Evolutionary conservation across 2,888 invertebrate genomes (phyloP).

Genomic region (Andrena camellia): DNA sequence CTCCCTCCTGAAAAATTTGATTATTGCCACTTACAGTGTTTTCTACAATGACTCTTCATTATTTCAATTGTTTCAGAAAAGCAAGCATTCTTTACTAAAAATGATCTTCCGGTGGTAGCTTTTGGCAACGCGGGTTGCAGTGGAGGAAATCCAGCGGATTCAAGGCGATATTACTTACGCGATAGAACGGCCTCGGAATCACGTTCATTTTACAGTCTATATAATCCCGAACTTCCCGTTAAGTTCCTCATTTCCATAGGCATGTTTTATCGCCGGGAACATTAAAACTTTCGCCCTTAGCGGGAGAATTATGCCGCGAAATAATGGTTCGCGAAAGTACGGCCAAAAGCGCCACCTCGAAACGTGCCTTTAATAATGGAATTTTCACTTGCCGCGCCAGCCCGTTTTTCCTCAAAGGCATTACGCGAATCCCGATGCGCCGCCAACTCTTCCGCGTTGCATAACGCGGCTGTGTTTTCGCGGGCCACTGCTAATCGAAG

Average conservation of each 20-base stretch:
- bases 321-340: slow-evolving; percentile 42
- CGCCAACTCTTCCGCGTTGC: slow-evolving; percentile 44
- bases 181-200: slow-evolving; percentile 26
- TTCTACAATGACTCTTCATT: too few relatives aligned
- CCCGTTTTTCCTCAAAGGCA: slow-evolving; percentile 21
- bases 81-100: not conserved
- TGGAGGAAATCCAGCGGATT: not conserved
- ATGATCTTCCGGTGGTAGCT: not conserved
- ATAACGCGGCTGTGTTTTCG: slow-evolving; percentile 46
- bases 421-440: slow-evolving; percentile 10
- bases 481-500: slow-evolving; percentile 11
- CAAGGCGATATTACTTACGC: slow-evolving; percentile 33
- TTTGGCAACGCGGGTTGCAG: not conserved
- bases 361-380: slow-evolving; percentile 45
- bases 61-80: not conserved
- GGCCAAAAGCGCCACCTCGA: slow-evolving; percentile 26
- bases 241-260: slow-evolving; percentile 51
- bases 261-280: slow-evolving; percentile 53
- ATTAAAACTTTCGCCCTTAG: slow-evolving; percentile 50
- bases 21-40: too few relatives aligned
- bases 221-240: slow-evolving; percentile 51
- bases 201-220: slow-evolving; percentile 57
- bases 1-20: too few relatives aligned
- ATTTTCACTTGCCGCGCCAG: slow-evolving; percentile 21
- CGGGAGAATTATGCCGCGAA: slow-evolving; percentile 41